phyloP scores from a whole-genome alignment of 1,140 invertebrate species.

The Bombus soroeensis region DNA sequence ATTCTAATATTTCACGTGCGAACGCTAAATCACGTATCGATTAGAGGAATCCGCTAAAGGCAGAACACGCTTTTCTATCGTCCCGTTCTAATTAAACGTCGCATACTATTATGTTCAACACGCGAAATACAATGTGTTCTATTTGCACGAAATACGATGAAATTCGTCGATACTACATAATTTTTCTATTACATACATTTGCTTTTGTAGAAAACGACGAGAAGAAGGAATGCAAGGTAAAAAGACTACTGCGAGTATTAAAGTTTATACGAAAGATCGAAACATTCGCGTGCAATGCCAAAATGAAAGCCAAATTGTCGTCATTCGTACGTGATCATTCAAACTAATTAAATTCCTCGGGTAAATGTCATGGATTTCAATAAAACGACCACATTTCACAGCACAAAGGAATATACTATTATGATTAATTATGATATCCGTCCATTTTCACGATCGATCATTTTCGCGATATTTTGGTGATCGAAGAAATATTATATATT shows the following conservation, averaged over 20 bases:
- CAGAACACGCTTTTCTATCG: background rate
- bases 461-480: background rate
- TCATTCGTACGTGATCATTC: background rate
- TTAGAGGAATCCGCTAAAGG: background rate
- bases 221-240: background rate
- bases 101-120: background rate
- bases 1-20: conserved; percentile 33
- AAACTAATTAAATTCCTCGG: conserved; percentile 16
- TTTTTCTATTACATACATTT: background rate
- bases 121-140: background rate
- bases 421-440: background rate
- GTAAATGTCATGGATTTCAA: background rate
- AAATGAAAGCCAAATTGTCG: conserved; percentile 11
- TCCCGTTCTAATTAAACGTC: conserved; percentile 27
- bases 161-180: background rate
- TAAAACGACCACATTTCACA: background rate
- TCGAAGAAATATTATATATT: background rate
- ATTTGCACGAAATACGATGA: background rate
- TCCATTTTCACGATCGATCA: background rate
- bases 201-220: too few species aligned
- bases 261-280: background rate
- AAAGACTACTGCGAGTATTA: too few species aligned
- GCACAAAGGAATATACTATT: background rate
- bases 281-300: background rate
- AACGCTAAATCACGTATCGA: conserved; percentile 29